phyloP scores from a whole-genome alignment of 2,113 vertebrate genomes.

The Micromys minutus region DNA sequence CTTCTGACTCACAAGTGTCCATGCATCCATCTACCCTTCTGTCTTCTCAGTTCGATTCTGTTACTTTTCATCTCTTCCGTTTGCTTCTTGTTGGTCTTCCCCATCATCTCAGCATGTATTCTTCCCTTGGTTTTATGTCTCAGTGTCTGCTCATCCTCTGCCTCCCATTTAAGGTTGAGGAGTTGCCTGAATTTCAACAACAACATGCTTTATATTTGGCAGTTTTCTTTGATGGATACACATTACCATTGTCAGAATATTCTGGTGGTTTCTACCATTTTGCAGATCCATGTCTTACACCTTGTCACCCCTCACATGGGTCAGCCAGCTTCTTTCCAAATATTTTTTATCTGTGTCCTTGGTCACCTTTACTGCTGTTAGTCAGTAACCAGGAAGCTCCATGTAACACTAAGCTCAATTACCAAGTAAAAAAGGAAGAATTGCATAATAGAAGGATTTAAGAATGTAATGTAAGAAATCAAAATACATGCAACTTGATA shows the following conservation, averaged over 20 bases:
- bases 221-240: not conserved
- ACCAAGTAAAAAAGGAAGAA: slow-evolving; percentile 6
- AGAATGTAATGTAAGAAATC: not conserved
- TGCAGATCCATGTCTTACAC: not conserved
- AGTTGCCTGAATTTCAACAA: not conserved
- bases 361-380: not conserved
- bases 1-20: no score
- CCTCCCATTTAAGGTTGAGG: not conserved
- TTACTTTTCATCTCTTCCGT: no score
- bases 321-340: not conserved
- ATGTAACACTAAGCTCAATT: not conserved
- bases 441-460: not conserved
- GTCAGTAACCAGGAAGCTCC: not conserved
- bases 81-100: not conserved
- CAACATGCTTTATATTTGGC: not conserved
- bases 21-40: not conserved
- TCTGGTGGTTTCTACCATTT: fast-evolving
- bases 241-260: not conserved
- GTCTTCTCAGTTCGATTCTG: not conserved
- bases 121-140: not conserved
- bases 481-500: not conserved
- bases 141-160: not conserved
- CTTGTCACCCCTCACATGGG: not conserved
- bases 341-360: not conserved
- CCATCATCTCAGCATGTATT: not conserved